phyloP scores from a whole-genome alignment of 92 coral and sea anemone species.

The Parazoanthus swiftii region DNA sequence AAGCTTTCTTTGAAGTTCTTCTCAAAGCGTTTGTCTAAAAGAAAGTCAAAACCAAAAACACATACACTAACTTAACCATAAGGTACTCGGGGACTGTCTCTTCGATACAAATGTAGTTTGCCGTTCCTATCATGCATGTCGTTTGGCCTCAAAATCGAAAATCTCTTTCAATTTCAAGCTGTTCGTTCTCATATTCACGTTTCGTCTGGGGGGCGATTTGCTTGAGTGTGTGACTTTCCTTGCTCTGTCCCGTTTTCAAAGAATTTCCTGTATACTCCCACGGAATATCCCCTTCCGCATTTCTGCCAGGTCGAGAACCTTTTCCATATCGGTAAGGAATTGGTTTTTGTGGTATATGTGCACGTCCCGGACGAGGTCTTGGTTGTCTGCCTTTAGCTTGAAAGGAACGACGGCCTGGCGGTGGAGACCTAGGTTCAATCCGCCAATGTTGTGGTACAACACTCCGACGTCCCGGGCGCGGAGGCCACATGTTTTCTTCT shows the following conservation, averaged over 20 bases:
- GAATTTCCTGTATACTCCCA: slow-evolving; percentile 41
- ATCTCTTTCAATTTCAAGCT: slow-evolving; percentile 1
- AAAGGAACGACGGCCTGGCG: slow-evolving; percentile 26
- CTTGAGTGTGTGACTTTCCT: slow-evolving; percentile 32
- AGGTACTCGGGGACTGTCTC: not conserved
- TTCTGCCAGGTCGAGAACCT: slow-evolving; percentile 23
- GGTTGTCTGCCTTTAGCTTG: not conserved
- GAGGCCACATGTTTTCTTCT: not conserved
- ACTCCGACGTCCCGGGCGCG: slow-evolving; percentile 40
- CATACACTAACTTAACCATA: not conserved
- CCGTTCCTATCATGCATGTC: not conserved
- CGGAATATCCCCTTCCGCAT: slow-evolving; percentile 36
- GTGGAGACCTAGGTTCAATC: not conserved
- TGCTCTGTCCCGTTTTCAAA: slow-evolving; percentile 24
- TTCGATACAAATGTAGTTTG: too few relatives aligned
- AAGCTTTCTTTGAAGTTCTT: not conserved
- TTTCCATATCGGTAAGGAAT: not conserved
- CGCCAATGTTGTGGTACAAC: not conserved
- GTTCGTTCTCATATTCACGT: not conserved
- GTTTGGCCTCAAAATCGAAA: not conserved
- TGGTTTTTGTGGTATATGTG: not conserved
- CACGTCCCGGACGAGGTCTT: slow-evolving; percentile 37
- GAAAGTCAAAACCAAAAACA: not conserved
- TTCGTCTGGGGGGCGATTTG: slow-evolving; percentile 26
- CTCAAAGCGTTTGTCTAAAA: not conserved